phyloP scores from a whole-genome alignment of 1,140 invertebrate genomes.

The Drosophila melanogaster region DNA sequence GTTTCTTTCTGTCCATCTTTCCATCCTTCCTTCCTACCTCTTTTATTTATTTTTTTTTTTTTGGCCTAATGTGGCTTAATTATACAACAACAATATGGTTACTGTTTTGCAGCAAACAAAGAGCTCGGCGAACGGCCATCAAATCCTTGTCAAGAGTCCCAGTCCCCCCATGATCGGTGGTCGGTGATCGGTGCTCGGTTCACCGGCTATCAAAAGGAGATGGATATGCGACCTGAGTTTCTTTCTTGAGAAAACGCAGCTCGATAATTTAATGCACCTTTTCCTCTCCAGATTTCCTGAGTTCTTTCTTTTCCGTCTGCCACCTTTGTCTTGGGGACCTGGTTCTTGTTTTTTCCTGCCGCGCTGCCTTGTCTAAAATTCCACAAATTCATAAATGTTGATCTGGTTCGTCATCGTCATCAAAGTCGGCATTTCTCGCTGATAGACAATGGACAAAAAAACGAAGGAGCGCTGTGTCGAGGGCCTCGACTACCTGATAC shows the following conservation, averaged over 20 bases:
- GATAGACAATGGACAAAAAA: slow-evolving; percentile 41
- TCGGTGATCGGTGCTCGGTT: slow-evolving; percentile 2
- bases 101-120: slow-evolving; percentile 58
- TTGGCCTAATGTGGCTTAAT: slow-evolving; percentile 77
- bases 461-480: no score
- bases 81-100: slow-evolving; percentile 58
- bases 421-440: slow-evolving; percentile 42
- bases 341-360: neutral
- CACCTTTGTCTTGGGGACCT: slow-evolving; percentile 5
- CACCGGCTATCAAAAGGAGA: neutral
- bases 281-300: slow-evolving; percentile 19
- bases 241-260: slow-evolving; percentile 70
- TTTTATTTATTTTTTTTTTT: slow-evolving; percentile 15
- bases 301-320: slow-evolving; percentile 9
- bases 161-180: neutral
- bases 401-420: slow-evolving; percentile 71
- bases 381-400: slow-evolving; percentile 79
- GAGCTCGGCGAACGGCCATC: slow-evolving; percentile 44
- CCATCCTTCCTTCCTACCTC: neutral
- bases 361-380: slow-evolving; percentile 59
- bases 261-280: slow-evolving; percentile 71
- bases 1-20: neutral
- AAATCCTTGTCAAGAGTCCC: slow-evolving; percentile 73
- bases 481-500: no score
- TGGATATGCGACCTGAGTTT: slow-evolving; percentile 12